phyloP scores from a whole-genome alignment of 2,888 invertebrate species.

The Chaetogeoica ovagalla region DNA sequence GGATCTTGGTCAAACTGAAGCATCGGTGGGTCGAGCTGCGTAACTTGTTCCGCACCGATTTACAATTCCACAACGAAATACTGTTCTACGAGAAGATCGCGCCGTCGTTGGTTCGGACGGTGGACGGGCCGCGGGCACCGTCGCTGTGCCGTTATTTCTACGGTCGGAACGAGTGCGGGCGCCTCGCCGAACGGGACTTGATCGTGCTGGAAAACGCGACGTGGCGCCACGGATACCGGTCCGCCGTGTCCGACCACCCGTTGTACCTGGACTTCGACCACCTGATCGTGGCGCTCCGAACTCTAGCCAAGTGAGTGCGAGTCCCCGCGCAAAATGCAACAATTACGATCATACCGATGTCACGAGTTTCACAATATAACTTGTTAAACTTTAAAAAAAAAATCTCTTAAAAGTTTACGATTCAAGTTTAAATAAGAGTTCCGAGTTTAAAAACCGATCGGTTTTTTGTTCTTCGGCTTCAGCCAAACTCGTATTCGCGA shows the following conservation, averaged over 20 bases:
- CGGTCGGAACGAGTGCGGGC: constrained; percentile 33
- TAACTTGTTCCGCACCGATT: not conserved
- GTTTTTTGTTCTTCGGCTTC: too few species aligned
- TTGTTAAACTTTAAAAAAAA: too few species aligned
- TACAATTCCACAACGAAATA: constrained; percentile 55
- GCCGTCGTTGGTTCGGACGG: constrained; percentile 49
- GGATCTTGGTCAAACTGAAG: constrained; percentile 12
- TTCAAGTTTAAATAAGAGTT: too few species aligned
- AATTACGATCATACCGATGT: too few species aligned
- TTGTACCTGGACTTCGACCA: constrained; percentile 56
- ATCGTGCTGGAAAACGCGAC: constrained; percentile 55
- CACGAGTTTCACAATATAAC: too few species aligned
- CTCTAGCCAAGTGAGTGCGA: constrained; percentile 54
- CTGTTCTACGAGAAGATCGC: constrained; percentile 54
- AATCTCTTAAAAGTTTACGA: too few species aligned
- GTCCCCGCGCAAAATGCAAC: too few species aligned
- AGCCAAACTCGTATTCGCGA: too few species aligned
- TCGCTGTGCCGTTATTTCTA: constrained; percentile 53
- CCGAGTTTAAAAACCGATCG: too few species aligned
- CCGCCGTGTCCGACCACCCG: constrained; percentile 14
- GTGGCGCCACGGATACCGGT: constrained; percentile 41
- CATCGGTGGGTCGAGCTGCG: not conserved
- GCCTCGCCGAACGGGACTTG: constrained; percentile 27
- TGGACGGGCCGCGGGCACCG: not conserved
- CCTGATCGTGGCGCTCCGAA: constrained; percentile 53